phyloP scores from a whole-genome alignment of 2,888 invertebrate genomes.

The Gortyna flavago region DNA sequence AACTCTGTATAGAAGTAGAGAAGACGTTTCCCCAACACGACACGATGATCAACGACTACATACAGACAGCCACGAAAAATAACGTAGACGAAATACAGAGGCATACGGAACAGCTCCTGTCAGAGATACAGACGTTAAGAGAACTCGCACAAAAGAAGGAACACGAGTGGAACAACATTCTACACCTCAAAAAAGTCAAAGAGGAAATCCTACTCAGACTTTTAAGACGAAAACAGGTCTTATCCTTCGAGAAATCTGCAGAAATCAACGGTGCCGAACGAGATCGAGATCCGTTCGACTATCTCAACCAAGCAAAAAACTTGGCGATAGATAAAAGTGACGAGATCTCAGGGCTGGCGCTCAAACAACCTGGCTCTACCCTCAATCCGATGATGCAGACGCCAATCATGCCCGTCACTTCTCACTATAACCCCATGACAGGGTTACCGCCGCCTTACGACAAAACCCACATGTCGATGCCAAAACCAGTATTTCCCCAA shows the following conservation, averaged over 20 bases:
- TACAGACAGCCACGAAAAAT: constrained; percentile 91
- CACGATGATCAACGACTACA: constrained; percentile 91
- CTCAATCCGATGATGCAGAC: constrained; percentile 81
- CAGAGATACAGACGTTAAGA: constrained; percentile 92
- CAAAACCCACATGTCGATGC: constrained; percentile 85
- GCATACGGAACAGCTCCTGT: constrained; percentile 91
- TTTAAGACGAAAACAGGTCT: constrained; percentile 92
- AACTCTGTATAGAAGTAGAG: constrained; percentile 88
- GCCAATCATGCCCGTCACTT: constrained; percentile 81
- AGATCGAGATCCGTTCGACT: constrained; percentile 83
- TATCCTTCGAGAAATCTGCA: constrained; percentile 85
- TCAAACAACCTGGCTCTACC: constrained; percentile 82
- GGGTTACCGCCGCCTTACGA: constrained; percentile 87
- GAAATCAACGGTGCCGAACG: constrained; percentile 83
- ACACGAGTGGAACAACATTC: constrained; percentile 95
- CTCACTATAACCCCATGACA: constrained; percentile 84
- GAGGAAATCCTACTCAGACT: constrained; percentile 94
- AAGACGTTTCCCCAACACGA: constrained; percentile 90
- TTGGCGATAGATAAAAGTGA: constrained; percentile 87
- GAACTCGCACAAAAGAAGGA: constrained; percentile 95
- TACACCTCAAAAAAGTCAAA: constrained; percentile 95
- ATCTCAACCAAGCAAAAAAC: constrained; percentile 84
- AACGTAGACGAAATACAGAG: constrained; percentile 91
- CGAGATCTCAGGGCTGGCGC: constrained; percentile 85
- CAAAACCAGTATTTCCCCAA: constrained; percentile 85